Conservation (phyloP, 1,140 invertebrate genomes). For the Drosophila melanica region DNA sequence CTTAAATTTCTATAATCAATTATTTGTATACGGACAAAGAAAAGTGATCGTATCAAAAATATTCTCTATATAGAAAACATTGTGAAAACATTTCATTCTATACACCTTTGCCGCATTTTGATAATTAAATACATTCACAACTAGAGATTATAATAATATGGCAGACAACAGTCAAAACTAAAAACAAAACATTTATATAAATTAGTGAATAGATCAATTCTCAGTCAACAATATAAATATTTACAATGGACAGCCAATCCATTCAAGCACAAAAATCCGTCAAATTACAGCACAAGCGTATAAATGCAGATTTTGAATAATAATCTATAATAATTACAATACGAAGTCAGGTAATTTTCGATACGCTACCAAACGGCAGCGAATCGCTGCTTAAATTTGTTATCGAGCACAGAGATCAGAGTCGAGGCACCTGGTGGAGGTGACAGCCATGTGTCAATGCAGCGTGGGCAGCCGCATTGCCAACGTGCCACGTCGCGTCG, state of each 20-base stretch:
- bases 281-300: slow-evolving; percentile 16
- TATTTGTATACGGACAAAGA: too few relatives aligned
- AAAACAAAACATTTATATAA: background rate
- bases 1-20: too few relatives aligned
- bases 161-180: background rate
- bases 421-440: slow-evolving; percentile 48
- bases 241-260: background rate
- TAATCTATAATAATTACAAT: slow-evolving; percentile 24
- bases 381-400: slow-evolving; percentile 5
- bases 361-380: slow-evolving; percentile 62
- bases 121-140: too few relatives aligned
- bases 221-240: background rate
- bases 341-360: slow-evolving; percentile 46
- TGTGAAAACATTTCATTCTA: too few relatives aligned
- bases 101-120: too few relatives aligned
- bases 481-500: background rate
- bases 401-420: slow-evolving; percentile 46
- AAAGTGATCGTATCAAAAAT: too few relatives aligned
- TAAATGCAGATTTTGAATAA: slow-evolving; percentile 55
- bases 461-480: slow-evolving; percentile 52
- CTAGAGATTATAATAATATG: too few relatives aligned
- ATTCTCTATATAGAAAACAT: too few relatives aligned
- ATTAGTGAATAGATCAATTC: background rate
- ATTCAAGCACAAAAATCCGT: background rate
- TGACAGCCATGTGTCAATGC: slow-evolving; percentile 67